Percentiles rank a stretch among this genome's conserved stretches.
Evolutionary conservation across 2,888 invertebrate species (phyloP).

Genomic region (Coecobrya sp.): DNA sequence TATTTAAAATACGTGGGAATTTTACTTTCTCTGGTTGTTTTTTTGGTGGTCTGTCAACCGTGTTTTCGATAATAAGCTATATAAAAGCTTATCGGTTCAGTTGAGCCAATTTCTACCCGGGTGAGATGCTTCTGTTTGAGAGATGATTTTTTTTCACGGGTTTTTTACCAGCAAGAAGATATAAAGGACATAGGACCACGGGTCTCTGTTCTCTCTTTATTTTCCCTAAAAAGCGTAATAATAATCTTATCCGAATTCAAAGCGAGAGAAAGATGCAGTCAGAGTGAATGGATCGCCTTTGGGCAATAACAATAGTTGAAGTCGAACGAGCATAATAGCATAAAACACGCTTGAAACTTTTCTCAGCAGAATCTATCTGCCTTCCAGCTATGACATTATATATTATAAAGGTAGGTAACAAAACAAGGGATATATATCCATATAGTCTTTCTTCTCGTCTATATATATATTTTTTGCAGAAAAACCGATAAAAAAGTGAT

Average conservation of each 20-base stretch:
- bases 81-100: too few species aligned
- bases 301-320: constrained; percentile 42
- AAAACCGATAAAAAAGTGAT: constrained; percentile 72
- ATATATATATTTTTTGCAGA: background rate
- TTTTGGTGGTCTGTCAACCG: background rate
- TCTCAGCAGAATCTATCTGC: background rate
- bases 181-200: too few species aligned
- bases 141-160: too few species aligned
- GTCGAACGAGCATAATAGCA: constrained; percentile 1
- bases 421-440: background rate
- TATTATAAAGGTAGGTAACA: too few species aligned
- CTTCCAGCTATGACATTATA: background rate
- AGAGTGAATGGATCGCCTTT: constrained; percentile 25
- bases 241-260: background rate
- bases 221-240: background rate
- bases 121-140: too few species aligned
- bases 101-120: too few species aligned
- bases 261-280: background rate
- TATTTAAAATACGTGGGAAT: background rate
- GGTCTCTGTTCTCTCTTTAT: background rate
- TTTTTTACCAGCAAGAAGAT: too few species aligned
- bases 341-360: background rate
- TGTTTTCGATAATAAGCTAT: too few species aligned
- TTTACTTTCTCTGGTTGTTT: background rate
- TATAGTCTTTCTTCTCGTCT: background rate